Percentiles rank a stretch among this genome's conserved stretches.
Evolutionary conservation across 2,888 invertebrate species (phyloP).

Genomic region (Alentia gelatinosa): DNA sequence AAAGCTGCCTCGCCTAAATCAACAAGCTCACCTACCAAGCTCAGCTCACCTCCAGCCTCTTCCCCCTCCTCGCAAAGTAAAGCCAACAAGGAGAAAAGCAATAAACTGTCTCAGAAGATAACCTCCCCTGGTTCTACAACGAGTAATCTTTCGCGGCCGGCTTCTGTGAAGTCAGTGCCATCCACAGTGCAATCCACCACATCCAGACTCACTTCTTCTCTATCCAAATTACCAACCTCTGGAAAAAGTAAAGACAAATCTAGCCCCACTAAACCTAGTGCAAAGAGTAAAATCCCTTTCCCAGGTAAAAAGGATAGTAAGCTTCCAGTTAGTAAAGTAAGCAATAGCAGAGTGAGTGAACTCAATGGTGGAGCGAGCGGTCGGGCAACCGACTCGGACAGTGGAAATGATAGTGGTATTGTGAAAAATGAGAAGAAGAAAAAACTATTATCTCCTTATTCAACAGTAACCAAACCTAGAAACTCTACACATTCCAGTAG

Average conservation of each 20-base stretch:
- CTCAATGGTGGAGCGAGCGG: slow-evolving; percentile 37
- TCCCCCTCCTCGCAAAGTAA: slow-evolving; percentile 25
- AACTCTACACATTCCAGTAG: slow-evolving; percentile 80
- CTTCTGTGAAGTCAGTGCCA: slow-evolving; percentile 35
- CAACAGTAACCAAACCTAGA: slow-evolving; percentile 79
- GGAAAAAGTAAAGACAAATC: slow-evolving; percentile 56
- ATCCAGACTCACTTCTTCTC: slow-evolving; percentile 44
- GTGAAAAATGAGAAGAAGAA: slow-evolving; percentile 68
- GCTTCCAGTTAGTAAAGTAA: slow-evolving; percentile 49
- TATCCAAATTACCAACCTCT: slow-evolving; percentile 52
- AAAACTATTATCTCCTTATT: slow-evolving; percentile 79
- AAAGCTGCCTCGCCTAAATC: slow-evolving; percentile 54
- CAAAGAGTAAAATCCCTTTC: slow-evolving; percentile 60
- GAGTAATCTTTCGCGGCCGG: slow-evolving; percentile 5
- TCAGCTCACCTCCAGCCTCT: background rate
- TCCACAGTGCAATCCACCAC: slow-evolving; percentile 24
- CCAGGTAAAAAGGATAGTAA: slow-evolving; percentile 70
- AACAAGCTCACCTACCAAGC: slow-evolving; percentile 24
- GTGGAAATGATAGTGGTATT: slow-evolving; percentile 79
- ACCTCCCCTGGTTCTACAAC: background rate
- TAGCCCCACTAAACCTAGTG: slow-evolving; percentile 19
- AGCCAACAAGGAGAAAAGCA: slow-evolving; percentile 40
- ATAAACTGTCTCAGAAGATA: slow-evolving; percentile 39
- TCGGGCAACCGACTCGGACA: slow-evolving; percentile 71
- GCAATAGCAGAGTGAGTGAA: slow-evolving; percentile 22